Evolutionary conservation across 2,797 vertebrate species (phyloP), one percentile per base, ranked within the genome.

Genomic region (Cetoscarus ocellatus): DNA sequence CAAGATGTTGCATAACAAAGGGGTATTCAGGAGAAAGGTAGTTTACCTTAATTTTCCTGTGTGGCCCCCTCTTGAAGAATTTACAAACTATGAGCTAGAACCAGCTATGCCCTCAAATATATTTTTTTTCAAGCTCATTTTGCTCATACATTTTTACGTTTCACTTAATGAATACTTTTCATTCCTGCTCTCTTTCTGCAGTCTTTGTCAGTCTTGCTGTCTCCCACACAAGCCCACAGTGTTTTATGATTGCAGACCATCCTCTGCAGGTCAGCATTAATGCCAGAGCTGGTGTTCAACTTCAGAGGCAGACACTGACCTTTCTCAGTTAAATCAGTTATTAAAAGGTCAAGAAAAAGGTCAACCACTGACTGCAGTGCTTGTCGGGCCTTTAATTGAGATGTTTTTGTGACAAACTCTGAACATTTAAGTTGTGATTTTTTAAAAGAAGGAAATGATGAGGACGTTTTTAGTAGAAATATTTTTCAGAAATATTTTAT

Each of bases 341-440:
- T 40, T 54, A 58, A 78, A 84, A 83, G 62, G 15, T 84, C 40
- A 57, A 53, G 9, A 45, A 47, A 74, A 80, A 75, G 76, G 56
- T 83, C 68, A 42, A 0, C 10, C 18, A 5, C 44, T 35, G 39
- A 36, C 40, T 53, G 48, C 8, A 14, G 3, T 45, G 43, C 34
- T 75, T 34, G 67, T 15, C 14, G 56, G 50, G 27, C 8, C 17
- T 40, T 58, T 15, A 67, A 27, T 51, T 19, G 8, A 10, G 6
- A 36, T 7, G 10, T 18, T n/a, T 38, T 55, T 14, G 9, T 17
- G 48, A 15, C 56, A 49, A 10, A 15, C 10, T 1, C 11, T 35
- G 36, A 13, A 42, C 18, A 10, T 63, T 6, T 36, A 73, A 27
- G 6, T n/a, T 48, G 9, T 5, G 40, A 49, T 39, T 9, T 15